These are phyloP conservation scores for Drosophila birchii DNA, from an alignment of 2,888 invertebrate genomes.

Conservation along the genomic window DNA sequence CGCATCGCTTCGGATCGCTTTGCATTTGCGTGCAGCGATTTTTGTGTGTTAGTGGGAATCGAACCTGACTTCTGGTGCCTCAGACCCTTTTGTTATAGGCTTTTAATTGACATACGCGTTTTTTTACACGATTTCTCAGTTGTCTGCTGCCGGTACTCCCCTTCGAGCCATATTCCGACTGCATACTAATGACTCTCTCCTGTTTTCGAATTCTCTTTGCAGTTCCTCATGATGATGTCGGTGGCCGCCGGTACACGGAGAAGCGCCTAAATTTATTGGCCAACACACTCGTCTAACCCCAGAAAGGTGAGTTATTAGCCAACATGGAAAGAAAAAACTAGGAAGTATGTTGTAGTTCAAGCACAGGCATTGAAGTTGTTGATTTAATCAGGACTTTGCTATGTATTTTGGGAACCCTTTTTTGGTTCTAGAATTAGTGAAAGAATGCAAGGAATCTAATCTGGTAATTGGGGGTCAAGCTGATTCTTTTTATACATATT, in stretches of 20 bases:
- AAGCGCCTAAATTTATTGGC: conserved; percentile 65
- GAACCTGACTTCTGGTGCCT: conserved; percentile 49
- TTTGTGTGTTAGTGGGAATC: conserved; percentile 51
- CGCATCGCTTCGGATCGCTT: conserved; percentile 62
- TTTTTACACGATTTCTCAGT: conserved; percentile 73
- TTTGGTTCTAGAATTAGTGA: no score
- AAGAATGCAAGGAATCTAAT: no score
- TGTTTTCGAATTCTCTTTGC: conserved; percentile 35
- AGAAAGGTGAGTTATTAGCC: conserved; percentile 63
- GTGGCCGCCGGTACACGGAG: conserved; percentile 27
- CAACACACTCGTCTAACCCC: conserved; percentile 39
- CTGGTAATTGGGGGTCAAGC: no score
- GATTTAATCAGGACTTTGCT: no score
- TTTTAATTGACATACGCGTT: conserved; percentile 78
- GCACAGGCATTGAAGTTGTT: neutral
- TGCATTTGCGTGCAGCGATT: conserved; percentile 77
- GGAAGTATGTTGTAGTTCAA: neutral
- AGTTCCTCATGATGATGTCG: conserved; percentile 60
- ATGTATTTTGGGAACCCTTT: no score
- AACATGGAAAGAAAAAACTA: neutral
- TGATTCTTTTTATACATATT: no score
- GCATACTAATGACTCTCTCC: conserved; percentile 66
- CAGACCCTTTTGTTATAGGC: conserved; percentile 60
- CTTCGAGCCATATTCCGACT: conserved; percentile 33
- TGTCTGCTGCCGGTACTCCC: conserved; percentile 40